Percentiles rank a stretch among this genome's conserved stretches.
These are phyloP conservation scores for Coluber constrictor DNA, from an alignment of 2,797 vertebrate genomes.

Conservation along the genomic window DNA sequence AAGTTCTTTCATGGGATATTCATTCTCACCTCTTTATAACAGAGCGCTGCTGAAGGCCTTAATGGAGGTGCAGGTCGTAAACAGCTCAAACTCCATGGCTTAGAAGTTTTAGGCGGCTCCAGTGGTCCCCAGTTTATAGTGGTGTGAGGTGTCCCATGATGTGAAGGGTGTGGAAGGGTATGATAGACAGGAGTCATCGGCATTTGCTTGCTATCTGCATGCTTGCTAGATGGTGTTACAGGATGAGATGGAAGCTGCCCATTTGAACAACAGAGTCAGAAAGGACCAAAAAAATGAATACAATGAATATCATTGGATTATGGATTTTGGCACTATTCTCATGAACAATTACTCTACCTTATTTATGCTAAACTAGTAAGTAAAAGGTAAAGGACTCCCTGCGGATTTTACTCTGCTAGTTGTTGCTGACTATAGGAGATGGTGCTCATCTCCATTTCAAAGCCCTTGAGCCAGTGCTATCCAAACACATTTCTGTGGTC, in stretches of 20 bases:
- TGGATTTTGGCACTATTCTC: not conserved
- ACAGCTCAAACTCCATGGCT: constrained; percentile 98
- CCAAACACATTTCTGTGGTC: not conserved
- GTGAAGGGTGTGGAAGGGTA: constrained; percentile 93
- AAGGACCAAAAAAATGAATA: constrained; percentile 5
- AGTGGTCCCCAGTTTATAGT: constrained; percentile 94
- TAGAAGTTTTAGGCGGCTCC: constrained; percentile 95
- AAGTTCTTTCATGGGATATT: accelerated
- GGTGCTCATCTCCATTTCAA: not conserved
- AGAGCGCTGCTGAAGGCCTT: constrained; percentile 93
- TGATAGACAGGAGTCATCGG: constrained; percentile 91
- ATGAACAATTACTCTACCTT: not conserved
- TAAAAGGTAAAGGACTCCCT: not conserved
- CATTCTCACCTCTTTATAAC: constrained; percentile 91
- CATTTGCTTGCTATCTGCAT: constrained; percentile 87
- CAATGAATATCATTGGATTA: not conserved
- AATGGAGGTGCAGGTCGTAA: constrained; percentile 91
- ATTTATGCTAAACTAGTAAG: not conserved
- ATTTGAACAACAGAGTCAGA: constrained; percentile 10
- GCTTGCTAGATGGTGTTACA: constrained; percentile 88
- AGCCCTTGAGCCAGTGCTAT: not conserved
- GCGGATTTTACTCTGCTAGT: not conserved
- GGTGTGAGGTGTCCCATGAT: constrained; percentile 88
- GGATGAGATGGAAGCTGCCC: constrained; percentile 91
- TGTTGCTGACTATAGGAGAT: not conserved